Percentiles rank a stretch among this genome's conserved stretches.
Evolutionary conservation across 2,797 vertebrate genomes (phyloP).

Genomic region (Chaenodraco wilsoni): DNA sequence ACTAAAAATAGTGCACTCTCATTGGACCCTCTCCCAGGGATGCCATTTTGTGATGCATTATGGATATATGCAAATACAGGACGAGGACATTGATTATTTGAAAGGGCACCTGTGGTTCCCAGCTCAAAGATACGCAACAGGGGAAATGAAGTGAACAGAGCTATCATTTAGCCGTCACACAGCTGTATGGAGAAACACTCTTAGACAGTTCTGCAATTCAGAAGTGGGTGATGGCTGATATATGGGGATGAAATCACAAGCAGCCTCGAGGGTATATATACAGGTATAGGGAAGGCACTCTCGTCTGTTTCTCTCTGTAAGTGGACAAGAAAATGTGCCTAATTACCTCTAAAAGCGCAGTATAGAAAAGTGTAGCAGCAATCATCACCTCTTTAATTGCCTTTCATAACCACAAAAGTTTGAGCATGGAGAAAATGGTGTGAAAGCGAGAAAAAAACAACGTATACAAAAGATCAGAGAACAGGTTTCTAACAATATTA

Average conservation of each 20-base stretch:
- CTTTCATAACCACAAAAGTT: conserved; percentile 6
- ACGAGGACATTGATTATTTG: conserved; percentile 78
- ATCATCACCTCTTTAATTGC: conserved; percentile 22
- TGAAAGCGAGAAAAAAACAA: background rate
- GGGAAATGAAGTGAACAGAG: conserved; percentile 71
- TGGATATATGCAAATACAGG: conserved; percentile 81
- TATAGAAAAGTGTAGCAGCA: conserved; percentile 4
- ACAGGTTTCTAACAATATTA: background rate
- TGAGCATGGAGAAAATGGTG: background rate
- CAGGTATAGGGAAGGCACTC: conserved; percentile 25
- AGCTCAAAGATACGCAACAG: conserved; percentile 68
- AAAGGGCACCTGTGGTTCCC: conserved; percentile 79
- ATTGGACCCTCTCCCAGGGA: conserved; percentile 74
- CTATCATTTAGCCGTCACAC: conserved; percentile 63
- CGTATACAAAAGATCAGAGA: background rate
- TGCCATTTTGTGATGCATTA: conserved; percentile 79
- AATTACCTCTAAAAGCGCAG: conserved; percentile 39
- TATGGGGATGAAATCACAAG: conserved; percentile 50
- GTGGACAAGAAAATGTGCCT: conserved; percentile 36
- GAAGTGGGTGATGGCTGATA: conserved; percentile 56
- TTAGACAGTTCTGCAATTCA: conserved; percentile 52
- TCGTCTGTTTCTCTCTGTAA: conserved; percentile 17
- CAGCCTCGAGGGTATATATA: conserved; percentile 32
- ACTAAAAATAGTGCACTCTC: conserved; percentile 79
- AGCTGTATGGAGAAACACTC: conserved; percentile 60